Percentiles rank a stretch among this genome's conserved stretches.
These are phyloP conservation scores for Bombylius major DNA, from an alignment of 2,888 invertebrate species.

Conservation along the genomic window DNA sequence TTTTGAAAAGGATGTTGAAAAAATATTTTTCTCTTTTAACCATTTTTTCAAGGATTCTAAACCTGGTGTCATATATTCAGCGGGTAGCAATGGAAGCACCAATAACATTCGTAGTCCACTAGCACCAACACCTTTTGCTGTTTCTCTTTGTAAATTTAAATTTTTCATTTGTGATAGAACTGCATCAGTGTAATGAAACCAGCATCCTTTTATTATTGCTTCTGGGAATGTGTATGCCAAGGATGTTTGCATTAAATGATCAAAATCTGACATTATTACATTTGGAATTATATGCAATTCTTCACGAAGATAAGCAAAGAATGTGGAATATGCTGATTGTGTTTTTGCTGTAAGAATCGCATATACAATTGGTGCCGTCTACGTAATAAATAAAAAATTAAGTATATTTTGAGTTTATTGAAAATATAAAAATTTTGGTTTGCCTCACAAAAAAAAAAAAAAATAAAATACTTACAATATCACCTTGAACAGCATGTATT, in stretches of 20 bases:
- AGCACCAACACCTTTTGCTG: constrained; percentile 17
- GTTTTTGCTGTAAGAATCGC: constrained; percentile 18
- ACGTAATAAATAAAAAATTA: background rate
- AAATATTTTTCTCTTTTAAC: constrained; percentile 21
- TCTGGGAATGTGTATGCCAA: constrained; percentile 18
- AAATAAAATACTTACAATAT: constrained; percentile 11
- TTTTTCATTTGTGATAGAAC: constrained; percentile 18
- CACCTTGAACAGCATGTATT: constrained; percentile 19
- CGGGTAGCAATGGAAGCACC: constrained; percentile 21
- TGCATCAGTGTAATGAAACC: constrained; percentile 21
- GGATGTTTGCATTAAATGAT: constrained; percentile 17
- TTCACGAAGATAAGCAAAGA: constrained; percentile 19
- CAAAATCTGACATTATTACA: constrained; percentile 19
- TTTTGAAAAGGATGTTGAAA: constrained; percentile 11
- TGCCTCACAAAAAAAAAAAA: no score
- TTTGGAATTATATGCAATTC: constrained; percentile 18
- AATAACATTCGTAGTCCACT: constrained; percentile 21
- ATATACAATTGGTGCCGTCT: constrained; percentile 20
- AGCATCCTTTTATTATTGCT: constrained; percentile 21
- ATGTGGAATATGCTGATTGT: constrained; percentile 15
- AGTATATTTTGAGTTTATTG: background rate
- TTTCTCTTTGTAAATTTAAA: constrained; percentile 17
- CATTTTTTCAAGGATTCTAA: constrained; percentile 21
- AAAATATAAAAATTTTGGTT: no score
- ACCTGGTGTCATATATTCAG: constrained; percentile 22